A percentile compares a stretch with the other conserved stretches of the same genome.
These are phyloP conservation scores for Netelia virgata DNA, from an alignment of 2,888 invertebrate genomes.

Conservation along the genomic window DNA sequence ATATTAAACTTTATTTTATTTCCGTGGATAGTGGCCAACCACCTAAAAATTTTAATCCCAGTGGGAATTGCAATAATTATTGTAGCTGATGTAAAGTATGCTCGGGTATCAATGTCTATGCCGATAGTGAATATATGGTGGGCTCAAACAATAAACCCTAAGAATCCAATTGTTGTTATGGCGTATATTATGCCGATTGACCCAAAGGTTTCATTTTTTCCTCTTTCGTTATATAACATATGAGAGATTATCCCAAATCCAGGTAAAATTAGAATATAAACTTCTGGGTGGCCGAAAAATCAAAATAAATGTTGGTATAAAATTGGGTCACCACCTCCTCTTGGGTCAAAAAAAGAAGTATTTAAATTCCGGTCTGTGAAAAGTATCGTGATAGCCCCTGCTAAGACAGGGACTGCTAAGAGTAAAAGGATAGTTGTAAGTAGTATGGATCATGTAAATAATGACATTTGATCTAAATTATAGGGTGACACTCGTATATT, in stretches of 20 bases:
- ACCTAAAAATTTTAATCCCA: constrained; percentile 94
- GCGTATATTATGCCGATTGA: constrained; percentile 92
- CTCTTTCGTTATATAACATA: constrained; percentile 91
- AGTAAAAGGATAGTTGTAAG: constrained; percentile 89
- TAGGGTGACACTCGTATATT: constrained; percentile 88
- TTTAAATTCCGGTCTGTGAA: constrained; percentile 93
- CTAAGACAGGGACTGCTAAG: constrained; percentile 91
- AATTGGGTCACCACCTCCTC: constrained; percentile 93
- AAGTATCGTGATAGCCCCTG: constrained; percentile 92
- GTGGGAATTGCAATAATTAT: constrained; percentile 95
- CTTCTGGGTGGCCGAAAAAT: constrained; percentile 95
- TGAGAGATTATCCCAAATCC: constrained; percentile 94
- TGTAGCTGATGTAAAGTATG: constrained; percentile 93
- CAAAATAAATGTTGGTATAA: constrained; percentile 94
- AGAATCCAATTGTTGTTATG: constrained; percentile 92
- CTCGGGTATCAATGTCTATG: constrained; percentile 93
- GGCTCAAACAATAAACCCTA: constrained; percentile 94
- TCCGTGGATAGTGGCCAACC: constrained; percentile 89
- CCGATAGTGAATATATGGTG: constrained; percentile 95
- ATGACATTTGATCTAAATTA: constrained; percentile 88
- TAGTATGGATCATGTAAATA: constrained; percentile 91
- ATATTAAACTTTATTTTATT: constrained; percentile 87
- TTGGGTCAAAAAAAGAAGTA: constrained; percentile 93
- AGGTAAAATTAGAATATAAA: constrained; percentile 94
- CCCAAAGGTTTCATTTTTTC: constrained; percentile 91